phyloP scores from a whole-genome alignment of 1,140 invertebrate genomes.

The Oreohelix idahoensis region DNA sequence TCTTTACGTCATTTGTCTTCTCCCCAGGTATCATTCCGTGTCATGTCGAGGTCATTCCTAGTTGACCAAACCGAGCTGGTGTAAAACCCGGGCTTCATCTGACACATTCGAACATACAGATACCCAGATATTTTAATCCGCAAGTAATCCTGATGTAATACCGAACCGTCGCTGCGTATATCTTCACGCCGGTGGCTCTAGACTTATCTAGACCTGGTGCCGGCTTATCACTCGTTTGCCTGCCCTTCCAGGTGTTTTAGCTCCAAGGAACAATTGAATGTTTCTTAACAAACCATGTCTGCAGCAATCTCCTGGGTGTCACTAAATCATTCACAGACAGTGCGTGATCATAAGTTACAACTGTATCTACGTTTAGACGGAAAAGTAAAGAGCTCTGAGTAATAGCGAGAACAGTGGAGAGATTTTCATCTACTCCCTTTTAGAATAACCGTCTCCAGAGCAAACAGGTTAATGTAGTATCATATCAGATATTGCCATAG shows the following conservation, averaged over 20 bases:
- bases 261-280: background rate
- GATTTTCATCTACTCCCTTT: no score
- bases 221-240: background rate
- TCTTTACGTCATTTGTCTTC: conserved; percentile 1
- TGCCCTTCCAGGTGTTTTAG: background rate
- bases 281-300: no score
- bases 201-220: conserved; percentile 1
- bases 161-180: background rate
- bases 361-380: no score
- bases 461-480: no score
- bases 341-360: no score
- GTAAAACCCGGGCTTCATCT: background rate
- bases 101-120: background rate
- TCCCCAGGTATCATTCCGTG: background rate
- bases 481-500: no score
- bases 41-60: background rate
- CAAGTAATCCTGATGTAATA: background rate
- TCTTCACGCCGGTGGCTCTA: background rate
- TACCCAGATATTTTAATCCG: conserved; percentile 1
- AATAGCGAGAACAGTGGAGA: no score
- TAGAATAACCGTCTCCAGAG: no score
- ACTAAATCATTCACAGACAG: no score
- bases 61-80: background rate
- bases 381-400: no score
- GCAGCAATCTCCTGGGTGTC: no score